Conservation (phyloP, 2,888 invertebrate genomes). For the Sarcophaga variegata region DNA sequence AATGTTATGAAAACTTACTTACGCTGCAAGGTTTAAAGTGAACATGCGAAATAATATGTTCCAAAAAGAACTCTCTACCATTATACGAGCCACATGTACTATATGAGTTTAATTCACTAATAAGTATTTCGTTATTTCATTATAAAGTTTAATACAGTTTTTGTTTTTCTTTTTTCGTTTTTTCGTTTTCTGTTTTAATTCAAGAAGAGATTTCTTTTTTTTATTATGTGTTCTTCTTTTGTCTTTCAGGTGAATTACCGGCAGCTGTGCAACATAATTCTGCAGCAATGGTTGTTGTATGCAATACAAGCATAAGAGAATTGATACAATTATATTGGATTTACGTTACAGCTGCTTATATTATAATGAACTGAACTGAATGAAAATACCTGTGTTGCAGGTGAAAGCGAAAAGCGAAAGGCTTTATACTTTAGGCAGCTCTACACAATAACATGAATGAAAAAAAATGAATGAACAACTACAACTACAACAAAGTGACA, state of each 20-base stretch:
- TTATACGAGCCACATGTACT: not conserved
- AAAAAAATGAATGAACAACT: too few species aligned
- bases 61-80: too few species aligned
- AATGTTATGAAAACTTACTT: not conserved
- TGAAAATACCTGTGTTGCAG: not conserved
- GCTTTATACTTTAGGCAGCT: not conserved
- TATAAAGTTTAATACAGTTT: constrained; percentile 28
- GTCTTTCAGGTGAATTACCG: constrained; percentile 77
- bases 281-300: constrained; percentile 71
- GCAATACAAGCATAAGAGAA: constrained; percentile 50
- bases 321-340: constrained; percentile 63
- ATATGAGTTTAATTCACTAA: constrained; percentile 38
- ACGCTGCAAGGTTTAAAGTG: too few species aligned
- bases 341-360: constrained; percentile 48
- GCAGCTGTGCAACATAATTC: constrained; percentile 80
- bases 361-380: constrained; percentile 26
- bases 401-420: not conserved
- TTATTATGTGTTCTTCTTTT: not conserved
- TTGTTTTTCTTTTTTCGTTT: too few species aligned
- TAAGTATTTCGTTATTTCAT: constrained; percentile 4
- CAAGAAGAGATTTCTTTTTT: too few species aligned
- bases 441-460: not conserved
- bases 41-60: too few species aligned
- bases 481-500: not conserved
- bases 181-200: too few species aligned